Conservation (phyloP, 2,888 invertebrate species). For the Carcina quercana region DNA sequence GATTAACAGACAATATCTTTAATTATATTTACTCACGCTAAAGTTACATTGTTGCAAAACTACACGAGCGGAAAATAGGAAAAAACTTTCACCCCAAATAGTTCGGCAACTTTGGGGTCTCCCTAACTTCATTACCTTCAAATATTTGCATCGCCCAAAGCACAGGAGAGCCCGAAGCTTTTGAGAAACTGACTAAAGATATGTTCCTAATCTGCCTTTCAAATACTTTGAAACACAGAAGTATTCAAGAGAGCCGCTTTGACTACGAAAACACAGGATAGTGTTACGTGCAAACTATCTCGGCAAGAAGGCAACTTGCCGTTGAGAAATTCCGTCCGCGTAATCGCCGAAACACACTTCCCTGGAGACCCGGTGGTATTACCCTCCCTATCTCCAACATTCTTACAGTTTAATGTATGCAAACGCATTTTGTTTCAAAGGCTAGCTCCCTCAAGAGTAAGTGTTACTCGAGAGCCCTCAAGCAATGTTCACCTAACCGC, state of each 20-base stretch:
- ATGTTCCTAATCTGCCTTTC: constrained; percentile 68
- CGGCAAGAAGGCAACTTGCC: constrained; percentile 52
- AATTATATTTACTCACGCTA: constrained; percentile 42
- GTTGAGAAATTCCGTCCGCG: constrained; percentile 66
- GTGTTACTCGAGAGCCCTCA: constrained; percentile 60
- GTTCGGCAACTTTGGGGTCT: constrained; percentile 5
- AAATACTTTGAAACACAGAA: constrained; percentile 66
- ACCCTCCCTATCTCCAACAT: constrained; percentile 68
- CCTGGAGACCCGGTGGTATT: constrained; percentile 48
- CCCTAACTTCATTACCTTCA: constrained; percentile 42
- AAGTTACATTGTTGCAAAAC: constrained; percentile 28
- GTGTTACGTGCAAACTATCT: constrained; percentile 68
- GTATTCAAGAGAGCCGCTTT: constrained; percentile 57
- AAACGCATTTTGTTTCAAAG: constrained; percentile 75
- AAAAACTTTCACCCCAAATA: constrained; percentile 13
- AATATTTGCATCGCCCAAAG: constrained; percentile 48
- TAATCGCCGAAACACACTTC: constrained; percentile 70
- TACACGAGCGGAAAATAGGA: constrained; percentile 17
- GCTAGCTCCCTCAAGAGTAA: constrained; percentile 64
- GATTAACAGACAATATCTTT: constrained; percentile 43
- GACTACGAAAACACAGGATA: constrained; percentile 61
- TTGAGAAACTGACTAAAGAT: constrained; percentile 44
- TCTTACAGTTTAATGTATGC: constrained; percentile 74
- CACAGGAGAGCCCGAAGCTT: constrained; percentile 24
- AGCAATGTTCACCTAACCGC: constrained; percentile 49